Conservation (phyloP, 2,888 invertebrate species). For the Drosophila paranaensis region DNA sequence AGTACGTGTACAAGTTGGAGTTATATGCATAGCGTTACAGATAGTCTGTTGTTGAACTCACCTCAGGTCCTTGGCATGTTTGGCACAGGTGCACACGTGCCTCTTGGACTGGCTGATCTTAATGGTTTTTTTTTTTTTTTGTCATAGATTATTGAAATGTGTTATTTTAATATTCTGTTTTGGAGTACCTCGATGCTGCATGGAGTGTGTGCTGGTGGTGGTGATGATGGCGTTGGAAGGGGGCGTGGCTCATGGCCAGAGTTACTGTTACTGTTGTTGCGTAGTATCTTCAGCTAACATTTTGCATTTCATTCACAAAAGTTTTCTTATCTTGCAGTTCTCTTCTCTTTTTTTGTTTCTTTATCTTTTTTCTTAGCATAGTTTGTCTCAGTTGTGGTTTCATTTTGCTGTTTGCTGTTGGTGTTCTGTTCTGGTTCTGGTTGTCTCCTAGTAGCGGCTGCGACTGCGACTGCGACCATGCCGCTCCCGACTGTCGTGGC, state of each 20-base stretch:
- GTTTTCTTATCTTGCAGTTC: neutral
- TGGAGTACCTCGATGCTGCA: constrained; percentile 75
- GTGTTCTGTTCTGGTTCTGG: constrained; percentile 8
- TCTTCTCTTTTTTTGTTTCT: constrained; percentile 1
- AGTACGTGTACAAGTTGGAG: constrained; percentile 36
- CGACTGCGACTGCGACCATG: constrained; percentile 83
- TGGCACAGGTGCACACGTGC: constrained; percentile 39
- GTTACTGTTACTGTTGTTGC: constrained; percentile 16
- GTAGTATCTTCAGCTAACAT: constrained; percentile 12
- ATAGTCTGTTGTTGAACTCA: constrained; percentile 40
- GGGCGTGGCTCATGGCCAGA: constrained; percentile 17
- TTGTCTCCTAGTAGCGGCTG: constrained; percentile 79
- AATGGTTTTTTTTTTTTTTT: constrained; percentile 37
- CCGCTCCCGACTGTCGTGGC: constrained; percentile 76
- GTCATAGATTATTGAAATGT: constrained; percentile 69
- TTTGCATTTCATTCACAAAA: constrained; percentile 21
- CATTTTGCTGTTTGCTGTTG: constrained; percentile 35
- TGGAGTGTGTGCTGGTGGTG: constrained; percentile 11
- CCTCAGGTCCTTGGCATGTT: constrained; percentile 35
- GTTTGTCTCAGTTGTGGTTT: constrained; percentile 10
- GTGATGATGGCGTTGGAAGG: constrained; percentile 12
- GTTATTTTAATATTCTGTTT: constrained; percentile 71
- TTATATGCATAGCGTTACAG: constrained; percentile 17
- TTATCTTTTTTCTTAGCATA: constrained; percentile 9
- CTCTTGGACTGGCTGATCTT: constrained; percentile 46